Conservation (phyloP, 2,113 vertebrate species). For the Gobius niger region DNA sequence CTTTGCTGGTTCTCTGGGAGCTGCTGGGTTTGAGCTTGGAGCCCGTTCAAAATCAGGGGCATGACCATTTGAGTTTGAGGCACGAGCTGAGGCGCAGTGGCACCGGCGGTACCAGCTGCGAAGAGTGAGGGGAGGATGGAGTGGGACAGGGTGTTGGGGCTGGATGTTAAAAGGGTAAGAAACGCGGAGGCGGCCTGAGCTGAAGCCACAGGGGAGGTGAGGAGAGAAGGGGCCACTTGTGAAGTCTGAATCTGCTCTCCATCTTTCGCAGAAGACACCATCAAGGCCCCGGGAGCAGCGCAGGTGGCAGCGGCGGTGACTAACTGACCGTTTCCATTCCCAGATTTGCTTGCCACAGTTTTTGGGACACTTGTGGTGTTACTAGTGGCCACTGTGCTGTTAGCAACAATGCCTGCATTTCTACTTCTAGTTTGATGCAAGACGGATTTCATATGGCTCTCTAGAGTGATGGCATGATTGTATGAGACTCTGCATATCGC, state of each 20-base stretch:
- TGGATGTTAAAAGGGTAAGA: conserved; percentile 79
- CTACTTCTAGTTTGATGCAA: conserved; percentile 88
- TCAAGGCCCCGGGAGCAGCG: conserved; percentile 60
- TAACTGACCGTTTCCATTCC: conserved; percentile 55
- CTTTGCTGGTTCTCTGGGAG: conserved; percentile 70
- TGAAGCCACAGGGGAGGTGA: conserved; percentile 77
- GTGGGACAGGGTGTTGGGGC: conserved; percentile 70
- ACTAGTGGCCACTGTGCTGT: conserved; percentile 38
- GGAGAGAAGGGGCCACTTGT: conserved; percentile 71
- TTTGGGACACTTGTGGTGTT: conserved; percentile 44
- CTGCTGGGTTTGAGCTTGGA: conserved; percentile 73
- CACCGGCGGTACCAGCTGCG: conserved; percentile 59
- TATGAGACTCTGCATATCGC: conserved; percentile 88
- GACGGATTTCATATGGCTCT: conserved; percentile 92
- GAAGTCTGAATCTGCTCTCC: conserved; percentile 69
- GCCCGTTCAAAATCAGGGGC: conserved; percentile 78
- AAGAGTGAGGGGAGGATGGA: conserved; percentile 74
- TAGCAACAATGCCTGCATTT: conserved; percentile 70
- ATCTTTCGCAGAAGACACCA: conserved; percentile 65
- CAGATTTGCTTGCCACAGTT: conserved; percentile 47
- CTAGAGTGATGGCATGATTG: conserved; percentile 89
- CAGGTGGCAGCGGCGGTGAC: conserved; percentile 62
- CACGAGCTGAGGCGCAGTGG: conserved; percentile 71
- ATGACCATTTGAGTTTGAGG: conserved; percentile 79
- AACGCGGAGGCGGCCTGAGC: conserved; percentile 80